Conservation (phyloP, 2,888 invertebrate species). For the Vandiemenella viatica region DNA sequence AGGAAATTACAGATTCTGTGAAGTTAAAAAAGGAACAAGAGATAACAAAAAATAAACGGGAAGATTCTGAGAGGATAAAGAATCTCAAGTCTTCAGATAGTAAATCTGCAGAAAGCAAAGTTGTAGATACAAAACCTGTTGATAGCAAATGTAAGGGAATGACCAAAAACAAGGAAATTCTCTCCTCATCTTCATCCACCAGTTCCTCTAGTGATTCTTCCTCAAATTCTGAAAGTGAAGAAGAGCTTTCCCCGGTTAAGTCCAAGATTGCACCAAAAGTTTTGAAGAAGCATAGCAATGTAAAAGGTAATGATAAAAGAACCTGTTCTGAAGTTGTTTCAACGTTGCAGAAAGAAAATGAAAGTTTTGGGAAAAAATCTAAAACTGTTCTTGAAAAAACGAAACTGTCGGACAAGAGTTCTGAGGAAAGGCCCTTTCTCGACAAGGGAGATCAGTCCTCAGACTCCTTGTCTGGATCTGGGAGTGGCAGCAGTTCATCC, state of each 20-base stretch:
- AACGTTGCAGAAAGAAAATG: conserved; percentile 5
- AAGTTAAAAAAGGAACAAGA: conserved; percentile 24
- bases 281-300: conserved; percentile 9
- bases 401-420: conserved; percentile 15
- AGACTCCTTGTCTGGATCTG: too few species aligned
- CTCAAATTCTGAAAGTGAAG: conserved; percentile 40
- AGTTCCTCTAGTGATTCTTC: conserved; percentile 28
- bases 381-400: conserved; percentile 15
- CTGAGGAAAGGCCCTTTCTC: conserved; percentile 59
- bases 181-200: conserved; percentile 33
- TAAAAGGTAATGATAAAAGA: conserved; percentile 5
- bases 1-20: conserved; percentile 18
- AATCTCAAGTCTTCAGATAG: background rate
- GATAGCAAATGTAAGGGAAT: conserved; percentile 8
- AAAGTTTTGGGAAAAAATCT: conserved; percentile 8
- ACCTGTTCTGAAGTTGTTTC: background rate
- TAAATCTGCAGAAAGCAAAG: background rate
- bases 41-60: conserved; percentile 25
- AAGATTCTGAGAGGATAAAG: conserved; percentile 9
- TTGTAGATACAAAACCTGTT: background rate
- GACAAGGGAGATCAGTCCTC: conserved; percentile 58
- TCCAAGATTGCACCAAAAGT: conserved; percentile 1
- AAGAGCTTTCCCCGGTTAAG: conserved; percentile 27
- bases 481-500: conserved; percentile 42
- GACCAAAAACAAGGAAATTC: conserved; percentile 6